Conservation (phyloP, 1,140 invertebrate species). For the Myzus persicae region DNA sequence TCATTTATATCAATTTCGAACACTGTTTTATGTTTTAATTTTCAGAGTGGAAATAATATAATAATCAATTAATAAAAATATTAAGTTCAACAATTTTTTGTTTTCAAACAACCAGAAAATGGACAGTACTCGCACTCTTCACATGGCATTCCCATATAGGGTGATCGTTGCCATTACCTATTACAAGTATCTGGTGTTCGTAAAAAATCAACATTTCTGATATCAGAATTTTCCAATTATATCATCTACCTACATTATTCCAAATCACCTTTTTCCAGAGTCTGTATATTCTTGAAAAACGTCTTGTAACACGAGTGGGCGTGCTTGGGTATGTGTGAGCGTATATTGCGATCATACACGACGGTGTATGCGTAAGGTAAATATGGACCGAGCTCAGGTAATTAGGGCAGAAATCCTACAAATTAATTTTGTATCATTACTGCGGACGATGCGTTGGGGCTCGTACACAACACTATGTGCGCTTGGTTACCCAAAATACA, state of each 20-base stretch:
- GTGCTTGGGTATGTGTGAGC: not conserved
- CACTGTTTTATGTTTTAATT: not conserved
- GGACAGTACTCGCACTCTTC: no score
- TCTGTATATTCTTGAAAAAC: no score
- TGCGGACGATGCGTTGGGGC: not conserved
- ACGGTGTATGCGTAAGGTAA: not conserved
- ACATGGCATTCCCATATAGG: no score
- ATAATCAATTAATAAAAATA: no score
- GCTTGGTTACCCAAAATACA: slow-evolving; percentile 2
- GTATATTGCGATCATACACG: not conserved
- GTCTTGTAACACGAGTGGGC: no score
- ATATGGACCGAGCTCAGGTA: not conserved
- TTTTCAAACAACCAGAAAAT: not conserved
- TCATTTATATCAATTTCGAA: no score
- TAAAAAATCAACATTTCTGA: not conserved
- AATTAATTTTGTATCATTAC: not conserved
- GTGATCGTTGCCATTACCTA: no score
- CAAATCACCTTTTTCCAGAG: no score
- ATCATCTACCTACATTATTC: no score
- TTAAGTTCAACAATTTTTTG: not conserved
- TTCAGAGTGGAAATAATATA: not conserved
- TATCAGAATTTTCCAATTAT: not conserved
- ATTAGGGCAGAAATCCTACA: not conserved
- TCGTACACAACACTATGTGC: not conserved
- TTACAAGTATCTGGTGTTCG: not conserved